Base-by-base conservation (phyloP, 2,888 invertebrate genomes). In the Athrips mouffetella region DNA sequence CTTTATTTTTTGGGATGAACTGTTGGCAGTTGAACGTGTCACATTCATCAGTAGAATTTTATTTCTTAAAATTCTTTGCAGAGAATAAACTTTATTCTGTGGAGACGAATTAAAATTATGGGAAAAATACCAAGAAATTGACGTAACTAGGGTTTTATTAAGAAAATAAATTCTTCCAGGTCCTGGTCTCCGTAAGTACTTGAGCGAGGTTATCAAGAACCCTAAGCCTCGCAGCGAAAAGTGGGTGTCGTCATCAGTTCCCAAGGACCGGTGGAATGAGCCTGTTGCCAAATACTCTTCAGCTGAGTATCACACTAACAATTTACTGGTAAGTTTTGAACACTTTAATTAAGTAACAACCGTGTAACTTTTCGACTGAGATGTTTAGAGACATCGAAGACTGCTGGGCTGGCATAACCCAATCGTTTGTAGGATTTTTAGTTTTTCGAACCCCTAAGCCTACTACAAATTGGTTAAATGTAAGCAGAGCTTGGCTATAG, bases 241-340 rank as follows among this genome's bases (percentile, higher is more conserved):
- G 48, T 98, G 98, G 98, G 74, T 97, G 2, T 96, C 96, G 45
- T 92, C 95, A 0, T 96, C 96, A 1, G 91, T 96, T 2, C 93
- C 94, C 1, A 71, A 79, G 50, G 76, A 76, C 0, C 62, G 53
- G 27, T 83, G 79, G 76, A 51, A 66, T 0, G 63, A 73, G 23
- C 53, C 64, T 0, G n/a, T 44, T 0, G 75, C 75, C 0, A 84
- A 90, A 56, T 81, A 89, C 15, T 93, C 92, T 1, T 96, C 95
- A 0, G 93, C 96, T 0, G 94, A 94, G 55, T 97, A 97, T 67
- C 94, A 95, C 64, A 93, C 93, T 0, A 95, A 96, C 70, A 96
- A 96, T 72, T 83, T 96, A 30, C 74, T 94, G 55, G 65, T 94
- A 89, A 84, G 60, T n/a, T 2, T 45, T 45, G n/a, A n/a, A n/a